Evolutionary conservation across 2,888 invertebrate genomes (phyloP), one percentile per base, ranked within the genome.

Genomic region (Phorcus lineatus): DNA sequence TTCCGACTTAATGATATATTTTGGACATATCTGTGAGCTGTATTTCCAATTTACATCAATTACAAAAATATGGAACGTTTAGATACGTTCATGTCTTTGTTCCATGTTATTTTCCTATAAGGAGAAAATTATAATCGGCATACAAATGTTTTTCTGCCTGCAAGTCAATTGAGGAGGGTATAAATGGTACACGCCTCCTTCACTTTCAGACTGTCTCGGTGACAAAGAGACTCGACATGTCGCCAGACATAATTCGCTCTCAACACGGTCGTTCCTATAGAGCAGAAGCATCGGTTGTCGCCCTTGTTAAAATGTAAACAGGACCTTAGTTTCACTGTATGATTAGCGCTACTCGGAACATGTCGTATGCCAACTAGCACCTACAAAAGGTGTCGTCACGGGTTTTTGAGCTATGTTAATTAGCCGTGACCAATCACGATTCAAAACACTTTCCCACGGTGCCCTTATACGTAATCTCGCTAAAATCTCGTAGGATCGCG

Each of bases 121-220:
- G 70, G 70, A 70, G 70, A 40, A 40, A 70, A 70, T 70, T 70
- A 70, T 70, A 70, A 70, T 70, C 70, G 28, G 40, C 24, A 70
- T 70, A 70, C 70, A 70, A 70, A 70, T 70, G 36, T 70, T 70
- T 70, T 70, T 70, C 70, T 70, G 70, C 70, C 19, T 70, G 31
- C 28, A 16, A 40, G 70, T 40, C 40, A 47, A 47, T 47, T 36
- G 31, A 70, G 6, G 40, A 28, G 28, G 11, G 31, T 13, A 40
- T n/a, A 11, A 40, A 31, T 47, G 47, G 47, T 47, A 11, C 47
- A 6, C 47, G 47, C 47, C 47, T 47, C 47, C 11, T 47, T 47
- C 47, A 11, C 47, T 47, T 13, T 47, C 13, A 13, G 13, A 47
- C 11, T 47, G 47, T 47, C 11, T 47, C 47, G 47, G 47, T 47